A percentile compares a stretch with the other conserved stretches of the same genome.
phyloP scores from a whole-genome alignment of 1,140 invertebrate genomes.

The Drosophila littoralis region DNA sequence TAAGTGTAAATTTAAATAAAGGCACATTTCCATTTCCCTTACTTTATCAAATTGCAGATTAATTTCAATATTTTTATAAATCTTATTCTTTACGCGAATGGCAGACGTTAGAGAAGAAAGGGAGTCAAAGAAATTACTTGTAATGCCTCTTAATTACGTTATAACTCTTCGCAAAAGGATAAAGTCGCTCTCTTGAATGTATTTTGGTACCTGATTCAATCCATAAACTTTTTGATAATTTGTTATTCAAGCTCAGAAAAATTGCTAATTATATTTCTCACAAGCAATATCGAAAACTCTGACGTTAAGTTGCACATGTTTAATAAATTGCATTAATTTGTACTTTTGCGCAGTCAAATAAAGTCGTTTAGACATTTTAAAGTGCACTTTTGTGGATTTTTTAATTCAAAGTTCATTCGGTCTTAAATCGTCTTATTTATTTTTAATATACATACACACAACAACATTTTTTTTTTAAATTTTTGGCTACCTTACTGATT shows the following conservation, averaged over 20 bases:
- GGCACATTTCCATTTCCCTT: neutral
- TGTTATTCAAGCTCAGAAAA: slow-evolving; percentile 43
- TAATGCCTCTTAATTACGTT: slow-evolving; percentile 41
- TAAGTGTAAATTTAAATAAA: neutral
- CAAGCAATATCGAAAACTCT: slow-evolving; percentile 49
- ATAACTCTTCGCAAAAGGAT: slow-evolving; percentile 61
- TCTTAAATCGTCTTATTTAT: slow-evolving; percentile 38
- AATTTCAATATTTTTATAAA: slow-evolving; percentile 66
- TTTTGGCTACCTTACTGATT: no score
- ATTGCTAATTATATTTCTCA: slow-evolving; percentile 62
- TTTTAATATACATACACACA: slow-evolving; percentile 5
- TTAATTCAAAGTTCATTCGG: slow-evolving; percentile 33
- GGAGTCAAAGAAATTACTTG: slow-evolving; percentile 19
- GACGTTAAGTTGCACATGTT: slow-evolving; percentile 29
- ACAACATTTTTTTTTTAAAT: neutral
- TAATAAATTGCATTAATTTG: slow-evolving; percentile 62
- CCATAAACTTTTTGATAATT: slow-evolving; percentile 55
- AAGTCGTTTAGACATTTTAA: slow-evolving; percentile 10
- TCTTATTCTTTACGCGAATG: slow-evolving; percentile 55
- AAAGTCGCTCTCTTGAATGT: slow-evolving; percentile 33
- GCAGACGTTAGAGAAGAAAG: neutral
- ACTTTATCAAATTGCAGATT: slow-evolving; percentile 34
- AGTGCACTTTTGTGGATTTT: slow-evolving; percentile 20
- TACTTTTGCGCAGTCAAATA: slow-evolving; percentile 33
- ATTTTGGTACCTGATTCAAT: slow-evolving; percentile 54